phyloP scores from a whole-genome alignment of 2,797 vertebrate genomes.

The Muscicapa striata region DNA sequence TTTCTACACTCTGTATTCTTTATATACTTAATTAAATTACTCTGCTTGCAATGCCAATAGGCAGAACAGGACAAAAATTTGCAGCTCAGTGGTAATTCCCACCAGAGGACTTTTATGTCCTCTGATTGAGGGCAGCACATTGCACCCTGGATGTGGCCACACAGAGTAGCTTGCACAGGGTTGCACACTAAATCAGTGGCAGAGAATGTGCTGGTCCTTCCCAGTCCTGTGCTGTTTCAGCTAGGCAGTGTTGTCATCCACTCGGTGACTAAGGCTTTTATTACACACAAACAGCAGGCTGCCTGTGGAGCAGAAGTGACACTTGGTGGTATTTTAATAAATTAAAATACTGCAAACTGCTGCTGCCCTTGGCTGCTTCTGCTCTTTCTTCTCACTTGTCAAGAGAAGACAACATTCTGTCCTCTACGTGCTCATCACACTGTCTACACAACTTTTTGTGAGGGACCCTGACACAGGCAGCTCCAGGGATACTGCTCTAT shows the following conservation, averaged over 20 bases:
- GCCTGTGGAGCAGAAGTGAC: slow-evolving; percentile 53
- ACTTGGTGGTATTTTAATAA: slow-evolving; percentile 62
- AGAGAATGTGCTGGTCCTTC: background rate
- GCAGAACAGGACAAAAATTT: background rate
- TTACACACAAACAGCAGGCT: slow-evolving; percentile 26
- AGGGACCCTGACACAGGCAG: background rate
- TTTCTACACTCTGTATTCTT: background rate
- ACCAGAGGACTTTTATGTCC: background rate
- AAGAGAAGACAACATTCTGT: slow-evolving; percentile 14
- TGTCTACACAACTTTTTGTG: slow-evolving; percentile 9
- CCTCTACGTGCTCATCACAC: background rate
- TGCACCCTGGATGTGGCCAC: background rate
- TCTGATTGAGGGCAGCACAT: background rate
- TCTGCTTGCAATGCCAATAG: background rate
- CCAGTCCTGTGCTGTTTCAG: background rate
- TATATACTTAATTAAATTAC: slow-evolving; percentile 24
- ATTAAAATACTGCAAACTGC: slow-evolving; percentile 39
- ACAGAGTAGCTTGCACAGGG: background rate
- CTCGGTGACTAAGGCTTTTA: slow-evolving; percentile 8
- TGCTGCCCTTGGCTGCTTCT: slow-evolving; percentile 26
- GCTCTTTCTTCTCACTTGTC: slow-evolving; percentile 40
- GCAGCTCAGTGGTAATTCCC: background rate
- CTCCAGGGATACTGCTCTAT: background rate
- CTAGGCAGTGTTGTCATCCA: background rate
- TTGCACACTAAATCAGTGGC: background rate